phyloP scores from a whole-genome alignment of 1,140 invertebrate species.

The Orussus abietinus region DNA sequence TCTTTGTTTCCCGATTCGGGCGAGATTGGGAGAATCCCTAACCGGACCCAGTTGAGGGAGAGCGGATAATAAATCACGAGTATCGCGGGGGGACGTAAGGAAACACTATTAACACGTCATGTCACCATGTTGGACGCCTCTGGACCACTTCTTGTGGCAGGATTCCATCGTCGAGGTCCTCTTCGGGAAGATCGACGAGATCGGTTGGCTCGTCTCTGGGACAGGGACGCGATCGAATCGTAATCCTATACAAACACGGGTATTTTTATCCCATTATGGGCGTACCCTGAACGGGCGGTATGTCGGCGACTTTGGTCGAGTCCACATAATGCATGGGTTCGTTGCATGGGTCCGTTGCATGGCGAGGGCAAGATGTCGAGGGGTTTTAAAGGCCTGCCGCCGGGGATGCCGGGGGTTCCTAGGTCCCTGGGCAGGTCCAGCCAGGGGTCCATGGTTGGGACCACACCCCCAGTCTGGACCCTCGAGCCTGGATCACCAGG shows the following conservation, averaged over 20 bases:
- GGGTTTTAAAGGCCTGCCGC: slow-evolving; percentile 34
- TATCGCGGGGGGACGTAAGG: no score
- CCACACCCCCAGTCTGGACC: slow-evolving; percentile 5
- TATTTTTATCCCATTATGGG: slow-evolving; percentile 36
- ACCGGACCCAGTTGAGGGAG: no score
- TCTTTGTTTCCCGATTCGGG: no score
- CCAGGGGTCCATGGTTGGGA: not conserved
- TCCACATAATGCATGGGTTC: slow-evolving; percentile 23
- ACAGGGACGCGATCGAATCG: slow-evolving; percentile 25
- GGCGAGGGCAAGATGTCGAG: not conserved
- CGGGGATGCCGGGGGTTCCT: slow-evolving; percentile 36
- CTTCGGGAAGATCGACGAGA: no score
- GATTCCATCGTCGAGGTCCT: no score
- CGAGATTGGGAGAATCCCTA: no score
- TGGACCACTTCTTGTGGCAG: no score
- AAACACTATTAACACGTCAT: no score
- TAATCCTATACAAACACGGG: slow-evolving; percentile 38
- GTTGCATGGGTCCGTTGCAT: no score
- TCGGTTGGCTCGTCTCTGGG: no score
- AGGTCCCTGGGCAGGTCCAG: slow-evolving; percentile 1
- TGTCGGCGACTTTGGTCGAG: slow-evolving; percentile 18
- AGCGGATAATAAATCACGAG: no score
- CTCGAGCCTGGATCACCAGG: slow-evolving; percentile 30
- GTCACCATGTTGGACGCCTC: no score
- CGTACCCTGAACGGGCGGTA: slow-evolving; percentile 16